A percentile compares a stretch with the other conserved stretches of the same genome.
Conservation (phyloP, 2,797 vertebrate genomes). For the Scolopax bukidnonensis region DNA sequence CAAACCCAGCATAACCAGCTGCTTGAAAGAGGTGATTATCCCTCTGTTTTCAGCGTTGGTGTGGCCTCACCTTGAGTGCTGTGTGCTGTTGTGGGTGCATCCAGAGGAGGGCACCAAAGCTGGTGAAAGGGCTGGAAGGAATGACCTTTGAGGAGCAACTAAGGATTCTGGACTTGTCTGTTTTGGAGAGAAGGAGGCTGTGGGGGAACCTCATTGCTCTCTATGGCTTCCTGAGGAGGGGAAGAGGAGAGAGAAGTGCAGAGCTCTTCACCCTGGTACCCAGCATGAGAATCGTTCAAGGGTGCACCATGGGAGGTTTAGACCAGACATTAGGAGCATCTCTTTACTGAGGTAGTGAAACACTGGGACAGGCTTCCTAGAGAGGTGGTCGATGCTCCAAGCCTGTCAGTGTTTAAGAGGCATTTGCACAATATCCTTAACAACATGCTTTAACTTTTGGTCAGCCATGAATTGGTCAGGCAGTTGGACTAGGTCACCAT, state of each 20-base stretch:
- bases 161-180: background rate
- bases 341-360: background rate
- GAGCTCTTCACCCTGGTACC: background rate
- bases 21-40: background rate
- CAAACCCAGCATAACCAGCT: background rate
- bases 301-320: background rate
- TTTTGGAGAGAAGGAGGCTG: background rate
- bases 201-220: background rate
- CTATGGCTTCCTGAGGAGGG: background rate
- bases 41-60: fast-evolving
- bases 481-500: background rate
- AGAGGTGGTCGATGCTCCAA: background rate
- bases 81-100: background rate
- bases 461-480: background rate
- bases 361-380: background rate
- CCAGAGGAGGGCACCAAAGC: background rate
- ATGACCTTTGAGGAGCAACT: background rate
- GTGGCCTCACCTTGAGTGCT: fast-evolving
- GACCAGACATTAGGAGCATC: background rate
- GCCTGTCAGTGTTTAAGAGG: background rate
- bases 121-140: background rate
- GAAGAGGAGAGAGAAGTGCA: background rate
- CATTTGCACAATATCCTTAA: background rate
- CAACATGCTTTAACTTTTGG: background rate
- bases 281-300: fast-evolving